Base-by-base conservation (phyloP, 2,888 invertebrate species). In the Drosophila borborema region DNA sequence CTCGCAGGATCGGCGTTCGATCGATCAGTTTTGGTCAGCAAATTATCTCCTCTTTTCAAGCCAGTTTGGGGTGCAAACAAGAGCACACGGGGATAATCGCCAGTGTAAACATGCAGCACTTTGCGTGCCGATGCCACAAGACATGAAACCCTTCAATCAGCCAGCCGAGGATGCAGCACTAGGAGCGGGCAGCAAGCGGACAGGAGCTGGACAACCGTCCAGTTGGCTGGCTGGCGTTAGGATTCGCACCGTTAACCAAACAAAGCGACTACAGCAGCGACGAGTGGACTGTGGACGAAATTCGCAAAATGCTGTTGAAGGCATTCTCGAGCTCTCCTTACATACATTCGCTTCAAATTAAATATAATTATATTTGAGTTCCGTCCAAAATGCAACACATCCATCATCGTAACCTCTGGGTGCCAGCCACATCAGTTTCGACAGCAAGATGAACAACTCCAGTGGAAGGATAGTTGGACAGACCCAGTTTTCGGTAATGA, bases 11-110 rank as follows among this genome's bases (percentile, higher is more conserved):
- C 72, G 82, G 72, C 75, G 74, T 84, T 83, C 82, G 74, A 82
- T 84, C 81, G 81, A 81, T 74, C 80, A 68, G 82, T 72, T 72
- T 76, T 70, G 68, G 69, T 49, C 68, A 83, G 72, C 91, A 91
- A 91, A 91, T 91, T 91, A 91, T 89, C 91, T 91, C 81, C 89
- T 90, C 75, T 74, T 81, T 76, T 78, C 80, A 80, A 82, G 74
- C 66, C 83, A 40, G 45, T 68, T 55, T 72, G 68, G 76, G 81
- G 72, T 74, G 55, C 71, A 74, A 77, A 71, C 71, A 56, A 43
- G 45, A 43, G 54, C 60, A 51, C 49, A 61, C 18, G 55, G 68
- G 87, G 89, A 88, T 90, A 88, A 88, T 88, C 87, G 87, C 70
- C 85, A 75, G 70, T 89, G 87, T 88, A 89, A 90, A 89, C 87